Percentiles rank a stretch among this genome's conserved stretches.
Evolutionary conservation across 2,888 invertebrate species (phyloP).

Genomic region (Kuschelorhynchus macadamiae): DNA sequence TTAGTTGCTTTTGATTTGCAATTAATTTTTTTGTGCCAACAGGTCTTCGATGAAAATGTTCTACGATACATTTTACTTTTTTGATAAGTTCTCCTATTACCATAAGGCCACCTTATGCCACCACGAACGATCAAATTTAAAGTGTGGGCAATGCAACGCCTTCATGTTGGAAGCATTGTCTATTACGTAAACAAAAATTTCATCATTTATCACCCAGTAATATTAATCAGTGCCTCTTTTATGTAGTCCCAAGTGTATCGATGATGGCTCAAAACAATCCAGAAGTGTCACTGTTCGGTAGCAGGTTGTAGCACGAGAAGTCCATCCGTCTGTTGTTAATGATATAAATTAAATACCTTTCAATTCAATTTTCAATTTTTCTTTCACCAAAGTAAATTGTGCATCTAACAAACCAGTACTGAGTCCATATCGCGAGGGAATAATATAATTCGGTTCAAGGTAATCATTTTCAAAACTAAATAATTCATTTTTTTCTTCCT

Average conservation of each 20-base stretch:
- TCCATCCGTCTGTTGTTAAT: slow-evolving; percentile 17
- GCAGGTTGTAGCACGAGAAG: slow-evolving; percentile 1
- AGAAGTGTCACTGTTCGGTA: slow-evolving; percentile 11
- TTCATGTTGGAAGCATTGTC: slow-evolving; percentile 11
- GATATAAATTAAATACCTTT: slow-evolving; percentile 31
- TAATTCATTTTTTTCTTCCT: slow-evolving; percentile 34
- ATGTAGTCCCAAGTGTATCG: slow-evolving; percentile 9
- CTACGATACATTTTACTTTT: slow-evolving; percentile 36
- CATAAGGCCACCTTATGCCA: slow-evolving; percentile 24
- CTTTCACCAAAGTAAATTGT: slow-evolving; percentile 17
- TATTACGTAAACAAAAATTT: slow-evolving; percentile 23
- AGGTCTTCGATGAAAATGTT: slow-evolving; percentile 23
- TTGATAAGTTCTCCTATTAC: slow-evolving; percentile 6
- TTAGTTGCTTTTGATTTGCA: slow-evolving; percentile 4
- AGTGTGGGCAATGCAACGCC: slow-evolving; percentile 38
- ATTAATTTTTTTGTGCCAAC: slow-evolving; percentile 2
- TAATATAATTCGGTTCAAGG: slow-evolving; percentile 33
- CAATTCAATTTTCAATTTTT: slow-evolving; percentile 34
- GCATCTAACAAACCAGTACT: slow-evolving; percentile 33
- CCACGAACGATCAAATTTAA: slow-evolving; percentile 38
- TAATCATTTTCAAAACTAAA: slow-evolving; percentile 36
- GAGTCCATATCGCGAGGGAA: slow-evolving; percentile 33
- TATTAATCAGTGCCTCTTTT: slow-evolving; percentile 3
- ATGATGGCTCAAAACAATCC: slow-evolving; percentile 11
- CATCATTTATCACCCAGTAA: slow-evolving; percentile 22